These are phyloP conservation scores for Microctonus hyperodae DNA, from an alignment of 2,888 invertebrate species.

Conservation along the genomic window DNA sequence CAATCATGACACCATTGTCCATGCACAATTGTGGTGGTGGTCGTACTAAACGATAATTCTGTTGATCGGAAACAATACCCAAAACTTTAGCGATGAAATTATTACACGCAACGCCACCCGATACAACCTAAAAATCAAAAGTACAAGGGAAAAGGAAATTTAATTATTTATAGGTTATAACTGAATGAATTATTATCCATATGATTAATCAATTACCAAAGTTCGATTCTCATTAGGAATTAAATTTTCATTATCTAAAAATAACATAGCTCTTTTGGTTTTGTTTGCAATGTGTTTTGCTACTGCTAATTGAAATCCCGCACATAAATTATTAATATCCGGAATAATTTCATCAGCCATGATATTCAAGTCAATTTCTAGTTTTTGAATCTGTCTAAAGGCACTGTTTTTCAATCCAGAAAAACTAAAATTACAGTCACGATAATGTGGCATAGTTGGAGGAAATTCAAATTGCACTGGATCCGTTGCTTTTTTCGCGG, in stretches of 20 bases:
- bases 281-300: conserved; percentile 83
- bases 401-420: conserved; percentile 79
- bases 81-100: conserved; percentile 78
- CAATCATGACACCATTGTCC: conserved; percentile 99
- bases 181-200: conserved; percentile 10
- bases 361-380: conserved; percentile 70
- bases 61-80: conserved; percentile 70
- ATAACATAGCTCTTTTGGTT: conserved; percentile 84
- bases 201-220: too few species aligned
- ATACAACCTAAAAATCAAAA: conserved; percentile 73
- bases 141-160: conserved; percentile 18
- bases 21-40: conserved; percentile 90
- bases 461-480: conserved; percentile 73
- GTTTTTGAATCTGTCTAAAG: conserved; percentile 65
- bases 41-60: conserved; percentile 72
- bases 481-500: conserved; percentile 75
- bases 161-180: not conserved
- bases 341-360: conserved; percentile 77
- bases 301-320: conserved; percentile 78
- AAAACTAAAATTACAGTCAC: conserved; percentile 92
- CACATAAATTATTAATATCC: conserved; percentile 82
- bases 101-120: conserved; percentile 97
- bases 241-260: conserved; percentile 68
- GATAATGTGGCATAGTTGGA: conserved; percentile 69
- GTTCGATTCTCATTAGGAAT: conserved; percentile 69